Evolutionary conservation across 2,888 invertebrate species (phyloP), one percentile per base, ranked within the genome.

Genomic region (Lapara coniferarum): DNA sequence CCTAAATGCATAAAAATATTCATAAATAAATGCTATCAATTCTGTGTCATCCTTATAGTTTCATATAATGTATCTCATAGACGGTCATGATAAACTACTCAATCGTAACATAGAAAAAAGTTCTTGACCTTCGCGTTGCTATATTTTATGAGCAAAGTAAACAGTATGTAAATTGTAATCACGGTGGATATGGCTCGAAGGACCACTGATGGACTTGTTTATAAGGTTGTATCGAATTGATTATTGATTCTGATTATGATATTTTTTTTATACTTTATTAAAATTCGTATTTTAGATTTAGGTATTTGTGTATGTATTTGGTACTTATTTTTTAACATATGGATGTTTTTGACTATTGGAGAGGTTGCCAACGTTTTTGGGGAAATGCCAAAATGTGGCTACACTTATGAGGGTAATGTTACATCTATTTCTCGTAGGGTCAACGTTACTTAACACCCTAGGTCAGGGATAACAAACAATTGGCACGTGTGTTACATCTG

Each of bases 391-490:
- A 55, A 55, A 55, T 55, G 55, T 55, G 25, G 25, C 7, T 55
- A 19, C 19, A 19, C 19, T 55, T 55, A 10, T 55, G 55, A 55
- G 55, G 19, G 19, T 19, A 19, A 19, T 19, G 19, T 55, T 55
- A 55, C 55, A 19, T 55, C 55, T 19, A 55, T 55, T 55, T 55
- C 53, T 55, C 12, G 19, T 10, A 19, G 55, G 55, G 55, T 16
- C 55, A 19, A 10, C 12, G 55, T 55, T 19, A 55, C 19, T 16
- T 55, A 55, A 55, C 19, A 55, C 19, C 55, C 10, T 55, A 19
- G 55, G 55, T 55, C 55, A 55, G 55, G 55, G 55, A 19, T 55
- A 55, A 3, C 55, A 10, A 55, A 55, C 19, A 12, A 55, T 55
- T 55, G 19, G 55, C 55, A 19, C 12, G n/a, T 19, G 55, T 10